Evolutionary conservation across 1,140 invertebrate genomes (phyloP).

Genomic region (Tetraneura akinire): DNA sequence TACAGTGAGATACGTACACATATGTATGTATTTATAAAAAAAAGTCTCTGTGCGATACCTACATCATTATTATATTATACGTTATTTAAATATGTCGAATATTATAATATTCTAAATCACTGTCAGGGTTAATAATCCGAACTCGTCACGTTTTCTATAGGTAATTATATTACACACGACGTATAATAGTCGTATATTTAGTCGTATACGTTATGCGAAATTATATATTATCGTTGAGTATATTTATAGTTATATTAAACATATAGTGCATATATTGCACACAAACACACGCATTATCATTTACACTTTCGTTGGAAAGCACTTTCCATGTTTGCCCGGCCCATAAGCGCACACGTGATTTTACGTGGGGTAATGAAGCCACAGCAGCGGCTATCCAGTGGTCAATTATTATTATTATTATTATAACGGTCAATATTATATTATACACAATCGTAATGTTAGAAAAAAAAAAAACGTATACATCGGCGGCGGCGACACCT

Average conservation of each 20-base stretch:
- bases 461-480: not conserved
- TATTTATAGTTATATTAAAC: too few relatives aligned
- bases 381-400: not conserved
- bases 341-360: not conserved
- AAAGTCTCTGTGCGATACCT: not conserved
- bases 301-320: slow-evolving; percentile 33
- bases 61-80: slow-evolving; percentile 5
- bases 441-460: too few relatives aligned
- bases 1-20: too few relatives aligned
- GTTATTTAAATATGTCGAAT: not conserved
- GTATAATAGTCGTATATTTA: not conserved
- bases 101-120: slow-evolving; percentile 12
- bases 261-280: too few relatives aligned
- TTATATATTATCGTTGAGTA: not conserved
- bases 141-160: slow-evolving; percentile 28
- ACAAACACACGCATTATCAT: too few relatives aligned
- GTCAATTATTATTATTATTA: slow-evolving; percentile 22
- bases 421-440: not conserved
- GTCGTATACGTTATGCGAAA: slow-evolving; percentile 2
- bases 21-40: not conserved
- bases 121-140: not conserved
- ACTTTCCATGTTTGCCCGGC: slow-evolving; percentile 24
- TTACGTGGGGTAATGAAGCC: not conserved
- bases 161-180: not conserved
- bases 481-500: not conserved